Conservation (phyloP, 2,888 invertebrate species). For the Sialis lutaria region DNA sequence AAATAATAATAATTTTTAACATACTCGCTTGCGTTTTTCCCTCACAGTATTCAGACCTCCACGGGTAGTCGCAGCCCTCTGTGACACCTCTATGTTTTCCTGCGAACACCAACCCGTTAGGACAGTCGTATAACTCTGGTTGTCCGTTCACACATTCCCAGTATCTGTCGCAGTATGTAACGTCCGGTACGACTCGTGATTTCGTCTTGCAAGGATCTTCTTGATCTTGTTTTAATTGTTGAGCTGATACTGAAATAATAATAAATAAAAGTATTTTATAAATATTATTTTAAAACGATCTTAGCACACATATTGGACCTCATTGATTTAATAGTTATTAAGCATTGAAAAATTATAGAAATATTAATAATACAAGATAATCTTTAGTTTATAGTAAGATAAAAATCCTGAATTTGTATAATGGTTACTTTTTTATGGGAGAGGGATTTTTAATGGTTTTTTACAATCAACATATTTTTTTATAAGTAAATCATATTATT, state of each 20-base stretch:
- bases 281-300: too few species aligned
- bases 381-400: too few species aligned
- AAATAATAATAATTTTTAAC: conserved; percentile 15
- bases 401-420: too few species aligned
- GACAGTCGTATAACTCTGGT: conserved; percentile 73
- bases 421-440: too few species aligned
- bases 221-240: conserved; percentile 21
- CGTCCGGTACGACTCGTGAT: conserved; percentile 55
- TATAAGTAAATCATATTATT: too few species aligned
- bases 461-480: too few species aligned
- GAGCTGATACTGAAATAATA: conserved; percentile 11
- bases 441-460: too few species aligned
- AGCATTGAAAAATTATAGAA: too few species aligned
- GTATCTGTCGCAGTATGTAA: conserved; percentile 65
- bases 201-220: conserved; percentile 76
- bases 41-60: conserved; percentile 78
- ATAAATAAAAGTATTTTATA: too few species aligned
- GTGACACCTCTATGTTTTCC: conserved; percentile 77
- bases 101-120: conserved; percentile 78
- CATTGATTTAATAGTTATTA: too few species aligned
- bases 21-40: conserved; percentile 58
- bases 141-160: conserved; percentile 80
- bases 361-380: too few species aligned
- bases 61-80: conserved; percentile 79
- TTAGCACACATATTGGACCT: too few species aligned